Base-by-base conservation (phyloP, 2,888 invertebrate genomes). In the Caenorhabditis sp. region DNA sequence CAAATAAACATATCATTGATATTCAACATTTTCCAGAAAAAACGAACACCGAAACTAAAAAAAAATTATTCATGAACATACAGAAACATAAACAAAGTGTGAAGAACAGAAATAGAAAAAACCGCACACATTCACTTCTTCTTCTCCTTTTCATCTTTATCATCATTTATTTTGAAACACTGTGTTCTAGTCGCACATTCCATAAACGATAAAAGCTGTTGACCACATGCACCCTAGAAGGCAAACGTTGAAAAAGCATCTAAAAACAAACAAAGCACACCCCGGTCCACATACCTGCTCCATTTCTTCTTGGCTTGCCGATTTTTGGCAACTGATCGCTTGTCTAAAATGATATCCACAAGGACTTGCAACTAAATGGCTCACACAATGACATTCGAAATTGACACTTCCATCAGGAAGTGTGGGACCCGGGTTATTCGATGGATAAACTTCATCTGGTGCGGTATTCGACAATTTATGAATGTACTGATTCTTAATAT, bases 311-410 rank as follows among this genome's bases (percentile, higher is more conserved):
- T 83, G 80, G 21, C 61, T 63, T 17, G 70, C 63, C 20, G 69
- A 50, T 69, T 85, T 85, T 64, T 86, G 86, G 61, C 86, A 86
- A n/a, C 65, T 77, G 17, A 87, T 82, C 20, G 84, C 85, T 53
- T 84, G 70, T 31, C 81, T 72, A 63, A 86, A 86, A 43, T 83
- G 81, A 69, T 67, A 78, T 38, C 86, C 86, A 60, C 86, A 86
- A 7, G 86, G 86, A 69, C 84, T 84, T 43, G 80, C 86, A 20
- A 86, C 86, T 25, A 86, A 65, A 67, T 86, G 86, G 5, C 80
- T 79, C 1, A 86, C 86, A 62, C 86, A 86, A 59, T 86, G 86
- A 64, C 86, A 86, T 64, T 87, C 86, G 59, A 86, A 86, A 63
- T 86, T 86, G n/a, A 85, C 75, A 26, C 76, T 59, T 7, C 86